These are phyloP conservation scores for Onychomys torridus DNA, from an alignment of 2,797 vertebrate genomes.

Conservation along the genomic window DNA sequence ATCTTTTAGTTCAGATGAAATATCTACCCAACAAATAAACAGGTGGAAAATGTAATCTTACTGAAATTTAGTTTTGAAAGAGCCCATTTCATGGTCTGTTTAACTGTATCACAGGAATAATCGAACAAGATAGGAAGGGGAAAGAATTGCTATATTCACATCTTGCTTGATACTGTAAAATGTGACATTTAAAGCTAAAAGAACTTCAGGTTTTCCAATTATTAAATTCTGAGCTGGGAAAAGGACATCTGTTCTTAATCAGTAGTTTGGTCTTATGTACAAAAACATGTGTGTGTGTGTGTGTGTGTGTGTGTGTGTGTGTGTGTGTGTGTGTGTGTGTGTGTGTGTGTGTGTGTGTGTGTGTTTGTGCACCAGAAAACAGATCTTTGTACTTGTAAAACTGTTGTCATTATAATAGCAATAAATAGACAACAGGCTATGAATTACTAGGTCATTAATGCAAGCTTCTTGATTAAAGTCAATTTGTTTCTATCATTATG, in stretches of 20 bases:
- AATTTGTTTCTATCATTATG: slow-evolving; percentile 82
- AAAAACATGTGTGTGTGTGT: not conserved
- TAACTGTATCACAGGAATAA: slow-evolving; percentile 64
- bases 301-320: not conserved
- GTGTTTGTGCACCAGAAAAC: slow-evolving; percentile 42
- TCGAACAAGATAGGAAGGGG: slow-evolving; percentile 63
- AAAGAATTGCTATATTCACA: slow-evolving; percentile 53
- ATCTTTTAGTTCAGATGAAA: not conserved
- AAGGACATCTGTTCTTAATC: slow-evolving; percentile 61
- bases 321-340: not conserved
- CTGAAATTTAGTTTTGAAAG: slow-evolving; percentile 74
- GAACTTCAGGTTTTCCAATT: slow-evolving; percentile 53
- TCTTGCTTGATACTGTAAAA: slow-evolving; percentile 60
- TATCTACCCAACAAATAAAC: not conserved
- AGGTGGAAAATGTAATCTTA: slow-evolving; percentile 69
- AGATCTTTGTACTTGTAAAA: slow-evolving; percentile 63
- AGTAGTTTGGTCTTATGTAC: not conserved
- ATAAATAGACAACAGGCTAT: slow-evolving; percentile 69
- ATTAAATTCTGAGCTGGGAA: slow-evolving; percentile 54
- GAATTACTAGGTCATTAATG: slow-evolving; percentile 82
- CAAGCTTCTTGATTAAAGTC: slow-evolving; percentile 83
- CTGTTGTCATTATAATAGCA: slow-evolving; percentile 33
- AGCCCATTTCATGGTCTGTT: slow-evolving; percentile 75
- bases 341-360: not conserved
- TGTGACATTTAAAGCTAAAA: slow-evolving; percentile 66